Percentiles rank a stretch among this genome's conserved stretches.
Evolutionary conservation across 2,888 invertebrate species (phyloP).

Genomic region (Tanytarsus gracilentus): DNA sequence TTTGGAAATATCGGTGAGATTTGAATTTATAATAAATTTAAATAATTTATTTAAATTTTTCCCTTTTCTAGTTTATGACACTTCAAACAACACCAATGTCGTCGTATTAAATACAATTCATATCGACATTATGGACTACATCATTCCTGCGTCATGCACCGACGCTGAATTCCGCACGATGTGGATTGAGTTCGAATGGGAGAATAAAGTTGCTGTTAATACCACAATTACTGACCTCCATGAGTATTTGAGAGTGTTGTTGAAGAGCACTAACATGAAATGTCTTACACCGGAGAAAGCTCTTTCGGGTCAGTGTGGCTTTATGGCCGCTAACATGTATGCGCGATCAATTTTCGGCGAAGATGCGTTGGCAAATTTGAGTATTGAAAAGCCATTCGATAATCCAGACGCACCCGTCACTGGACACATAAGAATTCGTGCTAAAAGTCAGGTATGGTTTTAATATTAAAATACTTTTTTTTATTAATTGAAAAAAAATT

Average conservation of each 20-base stretch:
- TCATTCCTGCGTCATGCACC: slow-evolving; percentile 86
- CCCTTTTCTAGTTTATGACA: slow-evolving; percentile 74
- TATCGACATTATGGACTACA: slow-evolving; percentile 99
- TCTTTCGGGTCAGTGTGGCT: slow-evolving; percentile 93
- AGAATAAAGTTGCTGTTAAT: slow-evolving; percentile 91
- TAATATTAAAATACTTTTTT: slow-evolving; percentile 17
- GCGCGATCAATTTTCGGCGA: slow-evolving; percentile 97
- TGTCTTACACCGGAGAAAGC: slow-evolving; percentile 97
- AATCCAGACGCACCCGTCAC: slow-evolving; percentile 81
- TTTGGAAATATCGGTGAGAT: slow-evolving; percentile 90
- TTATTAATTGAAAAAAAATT: neutral
- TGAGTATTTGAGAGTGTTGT: slow-evolving; percentile 84
- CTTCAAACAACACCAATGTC: slow-evolving; percentile 68
- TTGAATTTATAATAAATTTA: slow-evolving; percentile 16
- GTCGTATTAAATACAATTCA: slow-evolving; percentile 98
- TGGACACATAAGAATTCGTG: slow-evolving; percentile 95
- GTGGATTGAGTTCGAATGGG: slow-evolving; percentile 99
- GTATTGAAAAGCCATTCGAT: slow-evolving; percentile 90
- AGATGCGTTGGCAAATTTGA: slow-evolving; percentile 96
- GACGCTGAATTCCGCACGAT: slow-evolving; percentile 96
- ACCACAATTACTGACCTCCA: slow-evolving; percentile 86
- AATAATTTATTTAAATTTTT: slow-evolving; percentile 28
- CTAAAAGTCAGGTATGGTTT: slow-evolving; percentile 83
- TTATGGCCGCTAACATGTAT: slow-evolving; percentile 99
- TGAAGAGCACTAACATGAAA: slow-evolving; percentile 97